A percentile compares a stretch with the other conserved stretches of the same genome.
Evolutionary conservation across 2,888 invertebrate species (phyloP).

Genomic region (Acanthococcus lagerstroemiae): DNA sequence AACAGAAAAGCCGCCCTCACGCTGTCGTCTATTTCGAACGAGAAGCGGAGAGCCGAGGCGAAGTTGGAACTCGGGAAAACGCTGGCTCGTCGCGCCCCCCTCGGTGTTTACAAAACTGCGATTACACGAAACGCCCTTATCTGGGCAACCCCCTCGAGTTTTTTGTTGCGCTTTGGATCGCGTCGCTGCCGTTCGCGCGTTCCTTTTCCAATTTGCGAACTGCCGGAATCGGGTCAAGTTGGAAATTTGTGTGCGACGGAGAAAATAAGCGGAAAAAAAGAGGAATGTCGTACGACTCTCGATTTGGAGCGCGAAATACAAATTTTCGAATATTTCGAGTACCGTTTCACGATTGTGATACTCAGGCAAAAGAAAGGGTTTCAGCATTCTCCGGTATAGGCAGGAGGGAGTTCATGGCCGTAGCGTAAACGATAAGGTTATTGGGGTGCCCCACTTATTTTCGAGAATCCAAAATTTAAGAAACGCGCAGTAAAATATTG

Average conservation of each 20-base stretch:
- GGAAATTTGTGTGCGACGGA: not conserved
- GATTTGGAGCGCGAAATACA: no score
- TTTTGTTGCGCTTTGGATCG: not conserved
- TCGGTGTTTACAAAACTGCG: conserved; percentile 4
- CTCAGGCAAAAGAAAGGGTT: no score
- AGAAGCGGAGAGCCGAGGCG: conserved; percentile 3
- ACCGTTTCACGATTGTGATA: no score
- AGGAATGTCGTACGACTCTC: no score
- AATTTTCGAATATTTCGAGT: no score
- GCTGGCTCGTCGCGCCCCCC: not conserved
- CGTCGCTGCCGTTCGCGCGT: not conserved
- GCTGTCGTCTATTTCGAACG: not conserved
- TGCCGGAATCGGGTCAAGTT: not conserved
- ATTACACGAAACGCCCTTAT: not conserved
- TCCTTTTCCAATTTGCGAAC: not conserved
- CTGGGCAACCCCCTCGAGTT: not conserved
- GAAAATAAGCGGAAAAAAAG: not conserved
- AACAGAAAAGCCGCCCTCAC: conserved; percentile 19
- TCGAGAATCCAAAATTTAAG: no score
- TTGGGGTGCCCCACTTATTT: no score
- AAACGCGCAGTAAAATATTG: no score
- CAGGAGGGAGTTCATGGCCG: no score
- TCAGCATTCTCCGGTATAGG: no score
- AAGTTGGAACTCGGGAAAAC: not conserved
- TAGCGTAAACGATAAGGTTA: no score